These are phyloP conservation scores for Apocrypta bakeri DNA, from an alignment of 1,140 invertebrate genomes.

Conservation along the genomic window DNA sequence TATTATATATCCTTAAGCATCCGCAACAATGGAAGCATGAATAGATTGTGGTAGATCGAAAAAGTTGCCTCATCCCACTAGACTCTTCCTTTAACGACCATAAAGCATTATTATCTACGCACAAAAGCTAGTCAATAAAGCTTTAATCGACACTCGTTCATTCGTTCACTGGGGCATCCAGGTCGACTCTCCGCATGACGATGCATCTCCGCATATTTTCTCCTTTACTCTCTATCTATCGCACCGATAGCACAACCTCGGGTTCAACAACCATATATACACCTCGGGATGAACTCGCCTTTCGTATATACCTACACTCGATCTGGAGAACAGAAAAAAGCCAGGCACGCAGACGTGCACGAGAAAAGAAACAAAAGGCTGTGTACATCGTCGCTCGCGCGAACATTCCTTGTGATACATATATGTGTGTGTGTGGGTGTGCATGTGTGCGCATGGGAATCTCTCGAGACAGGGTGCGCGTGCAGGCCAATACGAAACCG, in stretches of 20 bases:
- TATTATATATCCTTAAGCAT: no score
- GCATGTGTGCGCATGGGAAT: not conserved
- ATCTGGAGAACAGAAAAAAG: not conserved
- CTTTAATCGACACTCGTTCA: constrained; percentile 16
- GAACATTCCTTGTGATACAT: not conserved
- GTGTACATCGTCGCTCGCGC: no score
- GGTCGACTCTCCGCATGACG: not conserved
- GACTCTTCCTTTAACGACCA: not conserved
- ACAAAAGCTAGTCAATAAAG: constrained; percentile 33
- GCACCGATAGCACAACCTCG: not conserved
- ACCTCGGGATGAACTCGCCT: constrained; percentile 5
- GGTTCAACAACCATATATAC: constrained; percentile 33
- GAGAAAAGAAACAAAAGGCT: not conserved
- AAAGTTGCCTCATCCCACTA: not conserved
- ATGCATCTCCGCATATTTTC: not conserved
- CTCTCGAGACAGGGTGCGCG: not conserved
- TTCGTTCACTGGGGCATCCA: constrained; percentile 8
- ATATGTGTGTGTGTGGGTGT: no score
- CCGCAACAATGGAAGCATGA: no score
- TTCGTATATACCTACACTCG: no score
- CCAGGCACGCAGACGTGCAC: not conserved
- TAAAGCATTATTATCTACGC: not conserved
- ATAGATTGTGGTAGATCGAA: no score
- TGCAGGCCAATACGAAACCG: constrained; percentile 9
- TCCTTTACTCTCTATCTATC: not conserved